Conservation (phyloP, 2,888 invertebrate species). For the Cyaniris semiargus region DNA sequence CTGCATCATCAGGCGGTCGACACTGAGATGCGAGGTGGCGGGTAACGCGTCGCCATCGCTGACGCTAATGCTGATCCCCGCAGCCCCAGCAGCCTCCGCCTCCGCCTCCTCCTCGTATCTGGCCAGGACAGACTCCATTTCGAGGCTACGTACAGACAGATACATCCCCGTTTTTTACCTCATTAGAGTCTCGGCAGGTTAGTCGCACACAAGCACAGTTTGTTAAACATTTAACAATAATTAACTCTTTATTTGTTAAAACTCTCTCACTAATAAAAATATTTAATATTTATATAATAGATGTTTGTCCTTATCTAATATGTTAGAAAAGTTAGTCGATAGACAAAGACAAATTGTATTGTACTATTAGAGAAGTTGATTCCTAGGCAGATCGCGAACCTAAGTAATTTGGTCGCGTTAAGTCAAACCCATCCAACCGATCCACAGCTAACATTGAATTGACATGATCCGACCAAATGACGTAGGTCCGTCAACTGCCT, state of each 20-base stretch:
- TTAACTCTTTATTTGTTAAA: not conserved
- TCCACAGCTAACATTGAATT: too few relatives aligned
- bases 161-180: constrained; percentile 38
- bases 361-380: too few relatives aligned
- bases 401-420: too few relatives aligned
- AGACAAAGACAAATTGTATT: too few relatives aligned
- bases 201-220: constrained; percentile 27
- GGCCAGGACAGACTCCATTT: constrained; percentile 67
- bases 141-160: constrained; percentile 51
- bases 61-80: constrained; percentile 65
- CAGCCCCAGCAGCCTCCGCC: constrained; percentile 50
- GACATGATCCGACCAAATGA: too few relatives aligned
- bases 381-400: too few relatives aligned
- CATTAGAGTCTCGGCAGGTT: constrained; percentile 8
- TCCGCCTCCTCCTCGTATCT: constrained; percentile 73
- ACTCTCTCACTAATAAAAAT: not conserved
- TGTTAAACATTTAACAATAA: constrained; percentile 7
- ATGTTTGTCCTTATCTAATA: too few relatives aligned
- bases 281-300: not conserved
- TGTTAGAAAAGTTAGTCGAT: too few relatives aligned
- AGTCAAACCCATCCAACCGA: too few relatives aligned
- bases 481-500: too few relatives aligned
- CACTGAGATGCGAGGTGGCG: constrained; percentile 65
- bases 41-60: constrained; percentile 52
- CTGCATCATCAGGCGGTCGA: constrained; percentile 66